phyloP scores from a whole-genome alignment of 2,888 invertebrate species.

The Drosophila hamatofila region DNA sequence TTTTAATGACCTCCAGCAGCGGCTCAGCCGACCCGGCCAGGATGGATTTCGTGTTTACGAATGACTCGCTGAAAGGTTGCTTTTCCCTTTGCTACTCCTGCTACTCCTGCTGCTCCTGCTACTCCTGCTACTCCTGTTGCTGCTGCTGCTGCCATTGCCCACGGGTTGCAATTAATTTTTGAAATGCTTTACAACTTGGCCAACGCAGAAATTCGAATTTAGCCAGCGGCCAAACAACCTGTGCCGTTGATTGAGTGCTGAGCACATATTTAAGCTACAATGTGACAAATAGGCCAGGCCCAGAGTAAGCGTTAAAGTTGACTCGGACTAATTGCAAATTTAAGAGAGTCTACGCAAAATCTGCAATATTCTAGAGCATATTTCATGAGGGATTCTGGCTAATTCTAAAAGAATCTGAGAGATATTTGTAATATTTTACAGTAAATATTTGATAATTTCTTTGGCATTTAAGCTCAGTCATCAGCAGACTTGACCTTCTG shows the following conservation, averaged over 20 bases:
- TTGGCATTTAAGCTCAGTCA: not conserved
- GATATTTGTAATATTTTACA: not conserved
- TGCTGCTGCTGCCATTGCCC: not conserved
- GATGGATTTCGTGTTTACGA: constrained; percentile 31
- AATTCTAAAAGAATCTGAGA: not conserved
- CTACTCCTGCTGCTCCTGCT: not conserved
- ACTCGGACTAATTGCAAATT: too few species aligned
- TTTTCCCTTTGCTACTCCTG: not conserved
- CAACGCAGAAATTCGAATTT: constrained; percentile 38
- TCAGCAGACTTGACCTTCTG: not conserved
- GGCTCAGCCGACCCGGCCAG: constrained; percentile 16
- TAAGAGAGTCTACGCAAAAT: not conserved
- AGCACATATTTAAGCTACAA: constrained; percentile 40
- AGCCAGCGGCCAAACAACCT: constrained; percentile 28
- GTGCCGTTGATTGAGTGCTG: constrained; percentile 56
- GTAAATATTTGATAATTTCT: not conserved
- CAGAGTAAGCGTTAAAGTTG: too few species aligned
- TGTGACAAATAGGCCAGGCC: constrained; percentile 6
- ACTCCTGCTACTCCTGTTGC: too few species aligned
- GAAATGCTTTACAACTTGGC: constrained; percentile 63
- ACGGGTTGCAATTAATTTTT: constrained; percentile 71
- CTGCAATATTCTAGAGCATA: not conserved
- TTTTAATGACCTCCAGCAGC: constrained; percentile 68
- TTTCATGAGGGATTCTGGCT: not conserved
- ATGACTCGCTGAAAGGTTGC: constrained; percentile 53